Evolutionary conservation across 2,797 vertebrate genomes (phyloP).

Genomic region (Crenuchus spilurus): DNA sequence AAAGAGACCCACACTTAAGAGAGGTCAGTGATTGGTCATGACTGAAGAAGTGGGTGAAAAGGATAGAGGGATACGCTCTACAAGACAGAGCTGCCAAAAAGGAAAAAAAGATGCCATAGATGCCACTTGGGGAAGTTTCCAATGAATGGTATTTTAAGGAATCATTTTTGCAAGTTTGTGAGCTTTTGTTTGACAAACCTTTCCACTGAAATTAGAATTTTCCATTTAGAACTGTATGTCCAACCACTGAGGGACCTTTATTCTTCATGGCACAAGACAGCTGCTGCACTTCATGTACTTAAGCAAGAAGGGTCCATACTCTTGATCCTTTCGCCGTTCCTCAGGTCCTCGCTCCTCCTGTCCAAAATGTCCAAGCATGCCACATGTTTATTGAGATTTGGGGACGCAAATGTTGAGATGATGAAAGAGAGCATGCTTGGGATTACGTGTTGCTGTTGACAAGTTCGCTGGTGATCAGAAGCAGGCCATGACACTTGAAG

Average conservation of each 20-base stretch:
- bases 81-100: background rate
- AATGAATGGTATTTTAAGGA: background rate
- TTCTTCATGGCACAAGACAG: background rate
- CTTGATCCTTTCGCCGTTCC: conserved; percentile 7
- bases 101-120: background rate
- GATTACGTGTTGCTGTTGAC: conserved; percentile 41
- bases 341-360: background rate
- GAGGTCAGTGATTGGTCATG: conserved; percentile 7
- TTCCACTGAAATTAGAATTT: background rate
- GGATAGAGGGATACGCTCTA: background rate
- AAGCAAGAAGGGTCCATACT: conserved; percentile 7
- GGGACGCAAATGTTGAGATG: conserved; percentile 25
- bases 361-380: background rate
- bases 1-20: background rate
- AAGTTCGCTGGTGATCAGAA: conserved; percentile 52
- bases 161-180: background rate
- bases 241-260: background rate
- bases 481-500: conserved; percentile 50
- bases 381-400: conserved; percentile 35
- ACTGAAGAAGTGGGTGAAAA: background rate
- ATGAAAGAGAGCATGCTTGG: conserved; percentile 24
- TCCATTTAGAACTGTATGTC: background rate
- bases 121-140: too few relatives aligned
- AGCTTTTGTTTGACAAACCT: background rate
- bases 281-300: conserved; percentile 10